Evolutionary conservation across 2,888 invertebrate species (phyloP), one percentile per base, ranked within the genome.

Genomic region (Ischnus inquisitorius): DNA sequence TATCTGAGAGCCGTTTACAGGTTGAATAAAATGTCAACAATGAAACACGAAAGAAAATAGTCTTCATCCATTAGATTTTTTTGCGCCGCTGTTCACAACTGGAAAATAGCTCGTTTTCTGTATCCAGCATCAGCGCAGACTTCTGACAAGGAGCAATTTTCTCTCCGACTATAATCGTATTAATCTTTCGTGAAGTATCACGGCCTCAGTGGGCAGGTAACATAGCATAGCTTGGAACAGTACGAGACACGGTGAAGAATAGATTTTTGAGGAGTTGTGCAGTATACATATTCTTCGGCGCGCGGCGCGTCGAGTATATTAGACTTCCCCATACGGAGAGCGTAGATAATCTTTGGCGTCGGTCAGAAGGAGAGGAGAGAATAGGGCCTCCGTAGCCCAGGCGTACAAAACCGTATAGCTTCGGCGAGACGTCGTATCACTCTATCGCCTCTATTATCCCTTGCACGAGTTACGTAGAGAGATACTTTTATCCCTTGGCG

Each of bases 401-500:
- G 60, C 46, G 57, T 22, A 57, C 16, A 25, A 51, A 34, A 46
- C 28, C 34, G 46, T 54, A 75, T 65, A 62, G 54, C 51, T 79
- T 65, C 60, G 72, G 62, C 54, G 74, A 69, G 83, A 80, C 76
- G 74, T 84, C 81, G 78, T 84, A 84, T 84, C 84, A 84, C 81
- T 84, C 81, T 81, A 84, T 84, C 84, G 74, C 80, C 64, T 81
- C 83, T 77, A 77, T 77, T 81, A 81, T 81, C 84, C 81, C 65
- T 84, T 75, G 72, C 46, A 67, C 64, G 64, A 84, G 78, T 84
- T 81, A 81, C 80, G 69, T 78, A 69, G 78, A 46, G 77, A 78
- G 77, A 75, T 69, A 80, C 80, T 77, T 80, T 84, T 80, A 72
- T 74, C 64, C 69, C 69, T 60, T n/a, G 60, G 60, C 57, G 74